phyloP scores from a whole-genome alignment of 2,113 vertebrate genomes.

The Carassius auratus region DNA sequence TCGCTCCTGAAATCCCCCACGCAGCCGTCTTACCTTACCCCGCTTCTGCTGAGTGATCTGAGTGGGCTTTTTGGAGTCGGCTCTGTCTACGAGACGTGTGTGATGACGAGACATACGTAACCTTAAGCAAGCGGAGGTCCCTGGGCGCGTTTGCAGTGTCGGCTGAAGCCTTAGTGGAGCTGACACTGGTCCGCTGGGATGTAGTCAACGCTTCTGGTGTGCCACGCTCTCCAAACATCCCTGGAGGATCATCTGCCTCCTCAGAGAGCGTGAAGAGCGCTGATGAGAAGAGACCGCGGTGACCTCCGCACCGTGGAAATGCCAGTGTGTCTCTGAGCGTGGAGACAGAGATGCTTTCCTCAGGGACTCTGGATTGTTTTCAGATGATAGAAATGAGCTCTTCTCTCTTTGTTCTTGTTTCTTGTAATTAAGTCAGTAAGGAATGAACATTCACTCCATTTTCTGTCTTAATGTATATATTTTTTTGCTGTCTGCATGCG shows the following conservation, averaged over 20 bases:
- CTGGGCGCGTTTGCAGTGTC: not conserved
- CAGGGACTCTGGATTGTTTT: not conserved
- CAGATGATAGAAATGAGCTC: not conserved
- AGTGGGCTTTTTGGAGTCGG: not conserved
- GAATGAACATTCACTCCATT: not conserved
- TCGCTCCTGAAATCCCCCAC: not conserved
- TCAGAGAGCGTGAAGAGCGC: not conserved
- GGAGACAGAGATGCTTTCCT: not conserved
- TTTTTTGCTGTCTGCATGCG: not conserved
- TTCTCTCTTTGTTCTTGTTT: not conserved
- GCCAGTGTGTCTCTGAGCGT: not conserved
- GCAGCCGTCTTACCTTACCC: no score
- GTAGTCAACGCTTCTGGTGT: conserved; percentile 25
- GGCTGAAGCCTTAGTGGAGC: not conserved
- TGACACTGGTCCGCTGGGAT: conserved; percentile 33
- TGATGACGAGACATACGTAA: not conserved
- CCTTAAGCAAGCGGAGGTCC: not conserved
- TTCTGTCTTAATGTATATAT: not conserved
- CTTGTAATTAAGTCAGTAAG: not conserved
- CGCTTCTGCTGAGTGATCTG: not conserved
- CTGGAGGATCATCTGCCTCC: conserved; percentile 8
- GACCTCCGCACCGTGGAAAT: conserved; percentile 22
- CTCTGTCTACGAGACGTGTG: not conserved
- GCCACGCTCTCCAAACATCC: not conserved
- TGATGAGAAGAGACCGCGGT: conserved; percentile 34